Evolutionary conservation across 2,113 vertebrate genomes (phyloP).

Genomic region (Scolopax mira): DNA sequence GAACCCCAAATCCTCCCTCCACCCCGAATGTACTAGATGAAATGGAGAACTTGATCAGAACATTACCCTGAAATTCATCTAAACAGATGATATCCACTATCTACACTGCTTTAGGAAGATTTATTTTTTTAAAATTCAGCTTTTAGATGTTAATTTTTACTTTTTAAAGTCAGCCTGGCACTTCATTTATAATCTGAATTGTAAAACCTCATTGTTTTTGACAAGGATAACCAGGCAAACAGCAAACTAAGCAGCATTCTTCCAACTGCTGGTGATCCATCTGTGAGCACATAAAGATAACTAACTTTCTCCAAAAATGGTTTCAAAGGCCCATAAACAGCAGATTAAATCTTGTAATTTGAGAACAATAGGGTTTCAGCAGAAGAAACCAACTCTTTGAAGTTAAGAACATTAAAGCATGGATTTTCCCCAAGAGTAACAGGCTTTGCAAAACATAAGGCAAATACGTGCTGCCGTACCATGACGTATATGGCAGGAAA

Average conservation of each 20-base stretch:
- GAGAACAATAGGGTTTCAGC: slow-evolving; percentile 40
- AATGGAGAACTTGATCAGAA: background rate
- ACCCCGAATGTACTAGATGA: background rate
- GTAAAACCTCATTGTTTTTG: slow-evolving; percentile 2
- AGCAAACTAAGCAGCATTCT: background rate
- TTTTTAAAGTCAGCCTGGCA: background rate
- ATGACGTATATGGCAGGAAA: background rate
- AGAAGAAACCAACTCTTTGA: slow-evolving; percentile 48
- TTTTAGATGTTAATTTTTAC: background rate
- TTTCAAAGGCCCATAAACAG: slow-evolving; percentile 49
- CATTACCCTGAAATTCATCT: background rate
- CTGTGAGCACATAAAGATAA: slow-evolving; percentile 44
- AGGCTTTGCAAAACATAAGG: slow-evolving; percentile 29
- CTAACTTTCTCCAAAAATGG: slow-evolving; percentile 24
- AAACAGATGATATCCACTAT: background rate
- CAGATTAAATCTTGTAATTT: slow-evolving; percentile 53
- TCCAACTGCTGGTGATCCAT: slow-evolving; percentile 21
- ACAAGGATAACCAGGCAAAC: slow-evolving; percentile 25
- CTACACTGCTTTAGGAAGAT: background rate
- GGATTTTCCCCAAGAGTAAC: slow-evolving; percentile 51
- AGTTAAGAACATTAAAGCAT: slow-evolving; percentile 27
- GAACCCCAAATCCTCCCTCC: background rate
- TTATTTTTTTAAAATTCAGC: background rate
- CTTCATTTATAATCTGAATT: slow-evolving; percentile 6
- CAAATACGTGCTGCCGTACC: background rate